Evolutionary conservation across 2,797 vertebrate genomes (phyloP), one percentile per base, ranked within the genome.

Genomic region (Setipinna tenuifilis): DNA sequence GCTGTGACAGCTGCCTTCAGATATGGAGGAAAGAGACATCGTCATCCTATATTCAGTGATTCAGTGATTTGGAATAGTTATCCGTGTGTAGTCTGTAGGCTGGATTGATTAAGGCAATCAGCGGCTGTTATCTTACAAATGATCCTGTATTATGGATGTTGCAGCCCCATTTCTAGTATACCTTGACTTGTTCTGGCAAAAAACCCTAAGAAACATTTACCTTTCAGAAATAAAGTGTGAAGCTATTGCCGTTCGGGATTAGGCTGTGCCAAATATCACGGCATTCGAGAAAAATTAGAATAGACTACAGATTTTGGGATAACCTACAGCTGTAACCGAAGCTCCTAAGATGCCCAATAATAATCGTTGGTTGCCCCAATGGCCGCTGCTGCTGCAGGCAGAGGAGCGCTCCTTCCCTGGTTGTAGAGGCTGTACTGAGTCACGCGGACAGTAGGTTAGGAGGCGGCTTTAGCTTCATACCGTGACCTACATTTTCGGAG

Each of bases 381-480:
- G 68, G 31, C 31, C 28, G 68, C 10, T 14, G 65, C 68, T 6
- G 9, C 68, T 35, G 65, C 65, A 75, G 23, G 31, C 31, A 78
- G 35, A 78, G 35, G 71, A 78, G 35, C 71, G 71, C 35, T 78
- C 31, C 83, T 48, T 61, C 2, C 0, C 21, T 25, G 19, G 21
- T 57, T 44, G 41, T 75, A 68, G 84, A 19, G 84, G 82, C 82
- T 44, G 68, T 14, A 61, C 31, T 81, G 87, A 90, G 89, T 89
- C 91, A 90, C 88, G 84, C 91, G 87, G 88, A 91, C 87, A 90
- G 86, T 89, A 86, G 90, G 91, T 90, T 89, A 90, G 86, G 83
- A 88, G 90, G 85, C 85, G 82, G 86, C 85, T 86, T 86, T 58
- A 61, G 57, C 82, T 62, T 59, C 14, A 16, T 41, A 41, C 65